Conservation (phyloP, 2,113 vertebrate genomes). For the Ranitomeya imitator region DNA sequence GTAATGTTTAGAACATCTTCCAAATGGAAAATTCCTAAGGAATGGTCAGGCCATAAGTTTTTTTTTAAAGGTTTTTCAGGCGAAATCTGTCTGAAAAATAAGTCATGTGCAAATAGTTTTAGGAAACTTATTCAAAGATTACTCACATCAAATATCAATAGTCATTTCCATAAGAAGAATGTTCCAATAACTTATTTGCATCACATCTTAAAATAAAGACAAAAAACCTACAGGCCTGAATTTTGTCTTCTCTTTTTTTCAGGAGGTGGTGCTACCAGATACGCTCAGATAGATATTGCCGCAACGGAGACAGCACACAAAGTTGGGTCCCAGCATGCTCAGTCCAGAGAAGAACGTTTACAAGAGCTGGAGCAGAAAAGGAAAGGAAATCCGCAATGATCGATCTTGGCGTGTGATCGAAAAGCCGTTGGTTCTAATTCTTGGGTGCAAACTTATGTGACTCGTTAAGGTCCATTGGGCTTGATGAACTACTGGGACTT, state of each 20-base stretch:
- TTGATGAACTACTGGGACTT: slow-evolving; percentile 17
- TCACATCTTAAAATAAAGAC: not conserved
- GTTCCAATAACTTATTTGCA: not conserved
- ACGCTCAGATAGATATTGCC: slow-evolving; percentile 80
- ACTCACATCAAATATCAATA: not conserved
- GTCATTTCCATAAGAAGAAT: not conserved
- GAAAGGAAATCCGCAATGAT: slow-evolving; percentile 73
- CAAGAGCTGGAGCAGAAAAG: slow-evolving; percentile 77
- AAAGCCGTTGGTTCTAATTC: not conserved
- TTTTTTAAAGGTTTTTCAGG: no score
- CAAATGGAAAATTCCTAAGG: no score
- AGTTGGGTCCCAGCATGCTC: slow-evolving; percentile 78
- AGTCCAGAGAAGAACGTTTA: slow-evolving; percentile 76
- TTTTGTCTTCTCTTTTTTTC: slow-evolving; percentile 36
- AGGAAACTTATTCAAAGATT: no score
- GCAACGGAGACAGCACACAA: slow-evolving; percentile 83
- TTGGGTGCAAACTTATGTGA: not conserved
- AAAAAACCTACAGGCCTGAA: not conserved
- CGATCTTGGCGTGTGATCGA: not conserved
- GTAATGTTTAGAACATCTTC: no score
- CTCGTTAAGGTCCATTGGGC: slow-evolving; percentile 24
- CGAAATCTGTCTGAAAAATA: no score
- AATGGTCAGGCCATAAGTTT: no score
- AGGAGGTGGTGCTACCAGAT: slow-evolving; percentile 77
- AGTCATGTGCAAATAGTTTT: no score